phyloP scores from a whole-genome alignment of 2,888 invertebrate species.

The Linnaemya vulpina region DNA sequence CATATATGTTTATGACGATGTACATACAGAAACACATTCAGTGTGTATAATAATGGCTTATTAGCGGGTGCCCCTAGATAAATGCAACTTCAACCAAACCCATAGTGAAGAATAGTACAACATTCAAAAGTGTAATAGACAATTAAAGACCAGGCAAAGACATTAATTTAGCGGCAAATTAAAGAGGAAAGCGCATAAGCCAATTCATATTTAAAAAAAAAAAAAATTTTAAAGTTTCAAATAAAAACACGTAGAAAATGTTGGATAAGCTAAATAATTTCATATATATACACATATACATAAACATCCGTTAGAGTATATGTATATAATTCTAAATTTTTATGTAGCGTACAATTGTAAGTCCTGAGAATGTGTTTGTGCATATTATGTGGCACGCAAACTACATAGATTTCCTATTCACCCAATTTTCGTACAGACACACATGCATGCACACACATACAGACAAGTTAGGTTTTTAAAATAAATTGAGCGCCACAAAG shows the following conservation, averaged over 20 bases:
- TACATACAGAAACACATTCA: not conserved
- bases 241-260: conserved; percentile 13
- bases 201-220: conserved; percentile 14
- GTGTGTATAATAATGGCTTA: not conserved
- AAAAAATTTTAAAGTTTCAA: conserved; percentile 27
- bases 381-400: conserved; percentile 30
- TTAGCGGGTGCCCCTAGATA: not conserved
- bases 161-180: not conserved
- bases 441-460: not conserved
- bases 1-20: not conserved
- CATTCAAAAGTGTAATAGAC: conserved; percentile 4
- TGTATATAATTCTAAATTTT: not conserved
- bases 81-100: not conserved
- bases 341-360: not conserved
- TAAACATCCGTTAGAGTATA: no score
- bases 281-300: not conserved
- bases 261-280: not conserved
- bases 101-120: not conserved
- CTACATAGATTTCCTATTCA: conserved; percentile 22
- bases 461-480: conserved; percentile 47
- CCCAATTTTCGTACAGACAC: conserved; percentile 21
- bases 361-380: conserved; percentile 69
- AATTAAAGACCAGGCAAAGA: not conserved
- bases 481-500: conserved; percentile 71
- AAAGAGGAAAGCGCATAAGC: not conserved